These are phyloP conservation scores for Adoxophyes honmai DNA, from an alignment of 1,140 invertebrate genomes.

Conservation along the genomic window DNA sequence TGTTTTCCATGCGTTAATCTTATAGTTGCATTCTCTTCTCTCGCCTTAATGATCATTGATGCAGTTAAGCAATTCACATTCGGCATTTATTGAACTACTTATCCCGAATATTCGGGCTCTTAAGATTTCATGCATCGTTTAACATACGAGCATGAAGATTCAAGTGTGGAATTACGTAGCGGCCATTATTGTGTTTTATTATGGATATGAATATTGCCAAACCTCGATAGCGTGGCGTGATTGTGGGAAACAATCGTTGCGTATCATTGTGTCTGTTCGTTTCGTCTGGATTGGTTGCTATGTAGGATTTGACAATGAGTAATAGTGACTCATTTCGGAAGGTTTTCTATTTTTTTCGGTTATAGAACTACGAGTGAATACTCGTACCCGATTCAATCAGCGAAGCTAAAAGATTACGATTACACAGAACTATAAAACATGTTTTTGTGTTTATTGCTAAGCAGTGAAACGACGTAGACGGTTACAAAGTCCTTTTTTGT, in stretches of 20 bases:
- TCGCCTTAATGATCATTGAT: neutral
- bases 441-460: too few species aligned
- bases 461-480: too few species aligned
- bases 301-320: too few species aligned
- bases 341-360: too few species aligned
- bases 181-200: neutral
- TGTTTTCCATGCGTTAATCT: too few species aligned
- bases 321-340: too few species aligned
- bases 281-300: too few species aligned
- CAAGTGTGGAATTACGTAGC: neutral
- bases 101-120: slow-evolving; percentile 8
- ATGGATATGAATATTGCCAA: slow-evolving; percentile 9
- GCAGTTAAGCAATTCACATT: slow-evolving; percentile 12
- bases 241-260: slow-evolving; percentile 11
- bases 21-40: neutral
- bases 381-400: too few species aligned
- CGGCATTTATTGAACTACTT: slow-evolving; percentile 15
- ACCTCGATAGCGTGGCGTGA: slow-evolving; percentile 2
- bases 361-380: too few species aligned
- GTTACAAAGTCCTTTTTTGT: too few species aligned
- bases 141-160: slow-evolving; percentile 8
- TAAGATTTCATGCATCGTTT: slow-evolving; percentile 7
- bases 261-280: neutral
- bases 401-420: too few species aligned
- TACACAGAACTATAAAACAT: too few species aligned